phyloP scores from a whole-genome alignment of 2,797 vertebrate species.

The Sebastes cheni region DNA sequence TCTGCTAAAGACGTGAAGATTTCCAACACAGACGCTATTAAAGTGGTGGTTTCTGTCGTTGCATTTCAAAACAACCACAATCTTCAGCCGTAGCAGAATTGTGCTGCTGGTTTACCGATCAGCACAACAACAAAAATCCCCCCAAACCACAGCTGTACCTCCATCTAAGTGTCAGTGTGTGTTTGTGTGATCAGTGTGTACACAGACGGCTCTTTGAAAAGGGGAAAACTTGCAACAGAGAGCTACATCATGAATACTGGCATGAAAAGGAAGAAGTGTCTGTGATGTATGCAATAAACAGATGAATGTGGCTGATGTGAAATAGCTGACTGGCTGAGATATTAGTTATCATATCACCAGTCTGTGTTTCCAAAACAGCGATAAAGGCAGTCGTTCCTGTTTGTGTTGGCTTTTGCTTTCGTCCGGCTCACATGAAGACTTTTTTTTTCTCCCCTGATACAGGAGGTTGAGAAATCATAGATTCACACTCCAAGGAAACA shows the following conservation, averaged over 20 bases:
- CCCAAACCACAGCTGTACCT: constrained; percentile 37
- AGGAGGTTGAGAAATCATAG: constrained; percentile 25
- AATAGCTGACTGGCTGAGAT: neutral
- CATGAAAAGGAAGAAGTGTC: neutral
- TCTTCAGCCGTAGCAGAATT: neutral
- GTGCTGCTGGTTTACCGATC: constrained; percentile 41
- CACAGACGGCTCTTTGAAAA: constrained; percentile 2
- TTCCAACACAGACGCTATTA: neutral
- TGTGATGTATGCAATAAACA: neutral
- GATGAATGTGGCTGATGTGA: neutral
- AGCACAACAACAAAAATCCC: neutral
- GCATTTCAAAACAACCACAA: constrained; percentile 2
- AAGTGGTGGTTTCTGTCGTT: neutral
- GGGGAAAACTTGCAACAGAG: neutral
- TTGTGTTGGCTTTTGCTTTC: neutral
- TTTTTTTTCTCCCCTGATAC: neutral
- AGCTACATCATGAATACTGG: constrained; percentile 1
- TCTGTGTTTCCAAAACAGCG: neutral
- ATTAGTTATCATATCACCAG: neutral
- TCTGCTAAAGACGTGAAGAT: constrained; percentile 25
- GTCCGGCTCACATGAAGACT: neutral
- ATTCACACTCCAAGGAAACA: constrained; percentile 1
- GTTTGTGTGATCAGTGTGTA: constrained; percentile 21
- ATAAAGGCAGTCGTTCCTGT: constrained; percentile 12
- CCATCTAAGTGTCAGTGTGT: constrained; percentile 24